Base-by-base conservation (phyloP, 2,888 invertebrate species). In the Miltochrista miniata region DNA sequence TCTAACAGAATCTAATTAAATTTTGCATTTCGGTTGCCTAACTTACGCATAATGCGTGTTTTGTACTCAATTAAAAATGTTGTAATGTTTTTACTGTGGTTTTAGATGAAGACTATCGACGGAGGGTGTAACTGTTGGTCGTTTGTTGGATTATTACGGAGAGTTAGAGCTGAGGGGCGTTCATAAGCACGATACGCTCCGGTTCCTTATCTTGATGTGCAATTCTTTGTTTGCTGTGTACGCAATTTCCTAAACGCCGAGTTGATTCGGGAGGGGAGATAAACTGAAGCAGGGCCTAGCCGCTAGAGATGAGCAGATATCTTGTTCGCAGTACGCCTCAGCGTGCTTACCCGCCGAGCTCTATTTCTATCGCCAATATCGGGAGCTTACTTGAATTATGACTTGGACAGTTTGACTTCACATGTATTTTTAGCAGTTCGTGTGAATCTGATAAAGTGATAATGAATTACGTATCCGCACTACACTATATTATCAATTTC, bases 151-250 rank as follows among this genome's bases (percentile, higher is more conserved):
- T 70, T 69, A 61, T 55, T 56, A 58, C 56, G 49, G 47, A 50
- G 54, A 54, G 55, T 38, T 44, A 24, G 14, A 54, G 51, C 44
- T 48, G 61, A 68, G 65, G 62, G 59, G 56, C 65, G 64, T 75
- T 74, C 69, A 71, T 76, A 77, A 72, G 68, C 72, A 71, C 72
- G 81, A 82, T 81, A 81, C 77, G 77, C 75, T 76, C 67, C 70
- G 76, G 67, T 74, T 72, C 71, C 78, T 85, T 87, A 88, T 88
- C 86, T 76, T 59, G 72, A 72, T 76, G 75, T 76, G 84, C 81
- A 82, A 84, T 89, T 84, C 86, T 87, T 87, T 89, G 88, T 90
- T 86, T 85, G 84, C 77, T 69, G 76, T 80, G 79, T 83, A 83
- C 86, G 85, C 86, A 85, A 87, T 87, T 85, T 85, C 86, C 83